A percentile compares a stretch with the other conserved stretches of the same genome.
Conservation (phyloP, 2,888 invertebrate species). For the Steinernema scapterisci region DNA sequence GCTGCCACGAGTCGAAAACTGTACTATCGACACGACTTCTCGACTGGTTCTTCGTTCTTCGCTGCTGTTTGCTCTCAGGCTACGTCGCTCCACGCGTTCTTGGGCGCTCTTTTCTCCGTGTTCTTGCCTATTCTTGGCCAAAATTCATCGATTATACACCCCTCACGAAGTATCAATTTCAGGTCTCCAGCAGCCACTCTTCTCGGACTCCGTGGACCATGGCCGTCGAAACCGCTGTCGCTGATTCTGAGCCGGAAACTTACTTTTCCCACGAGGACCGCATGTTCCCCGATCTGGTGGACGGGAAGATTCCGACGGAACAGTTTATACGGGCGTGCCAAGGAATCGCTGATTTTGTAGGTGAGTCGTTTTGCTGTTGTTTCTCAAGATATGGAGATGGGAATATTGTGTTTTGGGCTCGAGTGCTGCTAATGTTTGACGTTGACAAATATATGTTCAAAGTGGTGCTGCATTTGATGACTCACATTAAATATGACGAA, state of each 20-base stretch:
- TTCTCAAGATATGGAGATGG: no score
- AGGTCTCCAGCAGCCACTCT: background rate
- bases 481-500: no score
- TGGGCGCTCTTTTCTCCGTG: background rate
- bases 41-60: background rate
- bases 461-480: no score
- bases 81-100: background rate
- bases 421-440: no score
- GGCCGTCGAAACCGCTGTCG: background rate
- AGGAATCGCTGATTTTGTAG: conserved; percentile 66
- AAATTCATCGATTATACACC: background rate
- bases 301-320: conserved; percentile 61
- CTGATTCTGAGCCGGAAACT: conserved; percentile 39
- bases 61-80: no score
- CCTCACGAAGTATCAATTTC: background rate
- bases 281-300: conserved; percentile 59
- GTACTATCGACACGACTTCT: background rate
- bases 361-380: conserved; percentile 45
- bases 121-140: background rate
- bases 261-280: conserved; percentile 57
- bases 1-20: background rate
- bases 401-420: no score
- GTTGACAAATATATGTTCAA: no score
- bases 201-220: background rate
- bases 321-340: conserved; percentile 66